Conservation (phyloP, 2,888 invertebrate genomes). For the Nomada lathburiana region DNA sequence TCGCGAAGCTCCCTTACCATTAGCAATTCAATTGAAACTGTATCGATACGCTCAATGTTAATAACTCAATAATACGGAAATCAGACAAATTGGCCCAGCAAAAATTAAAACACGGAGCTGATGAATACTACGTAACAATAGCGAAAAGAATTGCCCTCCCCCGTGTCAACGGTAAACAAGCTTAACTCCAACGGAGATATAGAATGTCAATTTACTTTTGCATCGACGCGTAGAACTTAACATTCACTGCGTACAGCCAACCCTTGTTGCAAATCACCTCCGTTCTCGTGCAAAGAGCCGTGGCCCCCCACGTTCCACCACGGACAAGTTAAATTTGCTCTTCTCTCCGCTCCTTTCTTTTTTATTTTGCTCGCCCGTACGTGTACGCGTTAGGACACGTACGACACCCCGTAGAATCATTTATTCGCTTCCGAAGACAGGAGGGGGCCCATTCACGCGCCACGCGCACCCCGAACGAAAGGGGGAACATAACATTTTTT, state of each 20-base stretch:
- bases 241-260: too few relatives aligned
- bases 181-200: too few relatives aligned
- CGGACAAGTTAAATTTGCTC: neutral
- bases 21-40: neutral
- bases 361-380: constrained; percentile 26
- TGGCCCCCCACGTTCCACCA: neutral
- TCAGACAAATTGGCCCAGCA: too few relatives aligned
- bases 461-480: constrained; percentile 22
- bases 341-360: constrained; percentile 6
- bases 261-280: too few relatives aligned
- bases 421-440: constrained; percentile 64
- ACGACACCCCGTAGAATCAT: constrained; percentile 54
- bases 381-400: neutral
- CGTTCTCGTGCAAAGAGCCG: neutral
- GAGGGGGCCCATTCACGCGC: constrained; percentile 3
- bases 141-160: too few relatives aligned
- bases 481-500: constrained; percentile 60
- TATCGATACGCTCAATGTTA: neutral
- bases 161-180: too few relatives aligned
- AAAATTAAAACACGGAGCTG: too few relatives aligned
- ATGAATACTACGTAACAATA: too few relatives aligned
- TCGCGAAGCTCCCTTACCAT: too few relatives aligned
- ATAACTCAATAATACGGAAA: too few relatives aligned
- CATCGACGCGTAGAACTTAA: too few relatives aligned
- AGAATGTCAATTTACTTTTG: too few relatives aligned